phyloP scores from a whole-genome alignment of 1,140 invertebrate genomes.

The Pseudomyrmex pallidus region DNA sequence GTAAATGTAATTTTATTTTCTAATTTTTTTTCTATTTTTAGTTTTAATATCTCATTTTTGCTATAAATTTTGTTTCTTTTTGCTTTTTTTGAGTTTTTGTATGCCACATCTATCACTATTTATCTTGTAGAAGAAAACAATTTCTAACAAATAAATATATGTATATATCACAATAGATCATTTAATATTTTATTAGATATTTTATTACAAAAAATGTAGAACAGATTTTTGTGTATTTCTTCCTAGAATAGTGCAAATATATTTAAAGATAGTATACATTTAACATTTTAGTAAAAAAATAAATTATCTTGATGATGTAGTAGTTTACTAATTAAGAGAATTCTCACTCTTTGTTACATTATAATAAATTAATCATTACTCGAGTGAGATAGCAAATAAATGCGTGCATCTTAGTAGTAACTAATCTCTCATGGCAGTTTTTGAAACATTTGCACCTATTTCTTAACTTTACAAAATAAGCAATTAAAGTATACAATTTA shows the following conservation, averaged over 20 bases:
- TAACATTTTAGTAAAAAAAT: constrained; percentile 43
- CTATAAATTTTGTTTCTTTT: no score
- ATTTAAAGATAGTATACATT: not conserved
- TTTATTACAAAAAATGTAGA: constrained; percentile 1
- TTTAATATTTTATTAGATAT: constrained; percentile 22
- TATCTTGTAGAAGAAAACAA: not conserved
- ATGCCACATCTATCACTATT: not conserved
- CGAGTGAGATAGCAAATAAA: constrained; percentile 20
- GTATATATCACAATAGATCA: constrained; percentile 13
- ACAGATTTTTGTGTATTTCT: not conserved
- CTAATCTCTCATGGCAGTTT: constrained; percentile 20
- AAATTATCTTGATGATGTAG: constrained; percentile 41
- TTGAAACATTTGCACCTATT: not conserved
- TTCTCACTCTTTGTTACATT: constrained; percentile 3
- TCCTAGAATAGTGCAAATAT: constrained; percentile 2
- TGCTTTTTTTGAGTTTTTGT: no score
- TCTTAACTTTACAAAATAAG: not conserved
- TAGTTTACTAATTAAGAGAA: constrained; percentile 8
- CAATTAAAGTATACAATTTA: constrained; percentile 10
- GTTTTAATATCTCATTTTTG: no score
- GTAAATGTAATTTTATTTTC: no score
- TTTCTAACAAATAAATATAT: constrained; percentile 3
- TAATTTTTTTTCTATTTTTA: no score
- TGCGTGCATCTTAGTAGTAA: constrained; percentile 4
- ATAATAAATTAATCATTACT: constrained; percentile 32